Evolutionary conservation across 2,797 vertebrate species (phyloP), one percentile per base, ranked within the genome.

Genomic region (Eleutherodactylus coqui): DNA sequence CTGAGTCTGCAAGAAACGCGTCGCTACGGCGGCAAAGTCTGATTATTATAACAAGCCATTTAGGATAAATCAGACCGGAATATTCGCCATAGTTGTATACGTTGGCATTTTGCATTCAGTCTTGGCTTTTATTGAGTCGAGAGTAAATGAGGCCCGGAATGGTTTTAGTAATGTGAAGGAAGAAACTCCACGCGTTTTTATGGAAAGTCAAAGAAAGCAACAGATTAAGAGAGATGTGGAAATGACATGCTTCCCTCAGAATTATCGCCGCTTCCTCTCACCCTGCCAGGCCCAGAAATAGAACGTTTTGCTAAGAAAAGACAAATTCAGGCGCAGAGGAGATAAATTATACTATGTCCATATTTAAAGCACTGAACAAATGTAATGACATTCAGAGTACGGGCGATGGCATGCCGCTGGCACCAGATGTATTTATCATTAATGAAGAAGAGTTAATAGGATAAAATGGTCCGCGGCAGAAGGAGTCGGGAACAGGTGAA

Each of bases 1-100:
- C 91, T 91, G 91, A 93, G 89, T 91, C 87, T 85, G 91, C 91
- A 92, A 91, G 91, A 92, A 92, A 92, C 88, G 89, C 81, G 90
- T 91, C 90, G 90, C 2, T 89, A 27, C 45, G 83, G 89, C 90
- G 89, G 91, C 89, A 89, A 90, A 90, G 87, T 93, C 90, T 91
- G 91, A 92, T 93, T 91, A 89, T 89, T 90, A 88, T 85, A 90
- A 89, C 51, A 62, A 69, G 88, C 88, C 91, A 88, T 92, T 93
- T 90, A 90, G 91, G 89, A 91, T 89, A 91, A 92, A 92, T 91
- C 91, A 92, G 89, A 82, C 89, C 82, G 36, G 51, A 88, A 92
- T 91, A 88, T 89, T 89, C 16, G 82, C 75, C 47, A 73, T 90
- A 88, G 88, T 90, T 19, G 62, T 79, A 82, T 32, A 88, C 4